Conservation (phyloP, 2,888 invertebrate species). For the Stegophylla sp. region DNA sequence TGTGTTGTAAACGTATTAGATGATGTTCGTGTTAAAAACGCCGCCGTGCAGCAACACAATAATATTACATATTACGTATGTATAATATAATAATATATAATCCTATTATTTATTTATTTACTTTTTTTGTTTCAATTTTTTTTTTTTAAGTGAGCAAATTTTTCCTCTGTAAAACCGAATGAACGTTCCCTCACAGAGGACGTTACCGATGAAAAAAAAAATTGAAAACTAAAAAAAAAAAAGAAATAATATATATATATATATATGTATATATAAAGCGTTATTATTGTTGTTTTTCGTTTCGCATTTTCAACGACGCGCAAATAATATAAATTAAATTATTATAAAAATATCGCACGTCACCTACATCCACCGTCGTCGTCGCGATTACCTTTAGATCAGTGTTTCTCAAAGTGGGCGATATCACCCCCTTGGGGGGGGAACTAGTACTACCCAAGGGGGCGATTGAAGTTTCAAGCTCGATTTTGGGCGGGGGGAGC, state of each 20-base stretch:
- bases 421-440: too few relatives aligned
- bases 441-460: too few relatives aligned
- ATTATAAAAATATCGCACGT: neutral
- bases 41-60: constrained; percentile 41
- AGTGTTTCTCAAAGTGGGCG: too few relatives aligned
- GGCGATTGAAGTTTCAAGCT: too few relatives aligned
- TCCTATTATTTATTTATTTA: constrained; percentile 39
- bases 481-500: too few relatives aligned
- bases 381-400: too few relatives aligned
- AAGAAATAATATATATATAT: too few relatives aligned
- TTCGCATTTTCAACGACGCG: constrained; percentile 8
- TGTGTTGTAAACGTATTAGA: constrained; percentile 28
- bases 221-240: neutral
- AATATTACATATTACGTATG: constrained; percentile 30
- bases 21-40: too few relatives aligned
- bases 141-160: constrained; percentile 53
- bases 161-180: constrained; percentile 54
- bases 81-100: constrained; percentile 2
- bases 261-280: too few relatives aligned
- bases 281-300: constrained; percentile 9
- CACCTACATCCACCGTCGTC: neutral
- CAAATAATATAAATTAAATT: neutral
- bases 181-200: neutral
- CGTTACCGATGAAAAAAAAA: constrained; percentile 18
- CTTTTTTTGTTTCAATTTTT: constrained; percentile 19